Conservation (phyloP, 2,888 invertebrate genomes). For the Cryptus viduatorius region DNA sequence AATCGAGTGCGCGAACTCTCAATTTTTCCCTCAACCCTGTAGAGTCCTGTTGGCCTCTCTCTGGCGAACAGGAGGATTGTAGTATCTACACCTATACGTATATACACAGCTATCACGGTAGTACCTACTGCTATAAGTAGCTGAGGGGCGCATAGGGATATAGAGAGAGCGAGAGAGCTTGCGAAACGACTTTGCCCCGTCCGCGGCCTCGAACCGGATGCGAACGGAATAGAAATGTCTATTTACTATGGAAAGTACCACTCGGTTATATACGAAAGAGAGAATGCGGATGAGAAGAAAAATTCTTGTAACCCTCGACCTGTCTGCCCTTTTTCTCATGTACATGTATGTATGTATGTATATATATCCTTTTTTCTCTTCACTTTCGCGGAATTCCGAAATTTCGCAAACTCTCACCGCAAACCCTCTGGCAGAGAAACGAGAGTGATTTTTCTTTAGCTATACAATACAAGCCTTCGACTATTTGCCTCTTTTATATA, state of each 20-base stretch:
- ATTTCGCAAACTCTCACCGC: conserved; percentile 37
- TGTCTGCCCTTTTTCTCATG: conserved; percentile 37
- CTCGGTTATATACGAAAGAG: conserved; percentile 68
- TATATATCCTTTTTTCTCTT: conserved; percentile 17
- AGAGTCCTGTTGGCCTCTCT: conserved; percentile 37
- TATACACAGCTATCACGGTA: neutral
- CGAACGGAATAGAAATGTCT: conserved; percentile 71
- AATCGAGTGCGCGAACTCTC: conserved; percentile 67
- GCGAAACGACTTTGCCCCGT: conserved; percentile 64
- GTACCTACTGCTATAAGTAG: conserved; percentile 1
- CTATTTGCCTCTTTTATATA: neutral
- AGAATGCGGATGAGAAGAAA: conserved; percentile 51
- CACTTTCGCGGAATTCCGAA: conserved; percentile 21
- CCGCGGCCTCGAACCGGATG: conserved; percentile 67
- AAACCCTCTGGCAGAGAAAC: conserved; percentile 27
- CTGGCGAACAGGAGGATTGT: conserved; percentile 22
- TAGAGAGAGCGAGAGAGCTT: conserved; percentile 26
- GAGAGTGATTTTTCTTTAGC: conserved; percentile 57
- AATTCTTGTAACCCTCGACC: conserved; percentile 48
- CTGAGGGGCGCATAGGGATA: conserved; percentile 12
- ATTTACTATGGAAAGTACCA: conserved; percentile 73
- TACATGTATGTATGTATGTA: conserved; percentile 22
- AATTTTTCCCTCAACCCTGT: conserved; percentile 67
- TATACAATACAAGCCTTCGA: conserved; percentile 5
- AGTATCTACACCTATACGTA: neutral